Base-by-base conservation (phyloP, 1,140 invertebrate genomes). In the Lordiphosa stackelbergi region DNA sequence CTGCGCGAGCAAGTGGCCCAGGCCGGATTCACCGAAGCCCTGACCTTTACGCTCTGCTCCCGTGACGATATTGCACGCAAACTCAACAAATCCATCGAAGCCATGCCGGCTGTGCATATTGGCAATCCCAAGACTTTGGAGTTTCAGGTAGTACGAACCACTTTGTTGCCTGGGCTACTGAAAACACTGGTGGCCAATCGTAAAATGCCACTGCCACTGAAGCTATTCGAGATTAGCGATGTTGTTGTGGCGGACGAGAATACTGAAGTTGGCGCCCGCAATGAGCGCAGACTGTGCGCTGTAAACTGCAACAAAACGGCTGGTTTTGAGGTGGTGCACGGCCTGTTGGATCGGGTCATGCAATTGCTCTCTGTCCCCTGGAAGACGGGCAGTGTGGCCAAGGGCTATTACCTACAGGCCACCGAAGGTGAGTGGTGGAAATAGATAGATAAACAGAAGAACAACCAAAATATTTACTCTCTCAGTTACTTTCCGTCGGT, bases 41-140 rank as follows among this genome's bases (percentile, higher is more conserved):
- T 99, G 1, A 99, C 98, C 9, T 99, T 99, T 87, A 95, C 96
- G 22, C 89, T 98, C 91, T 98, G 97, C 90, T 98, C 97, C 0
- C 90, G 92, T 46, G 96, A 98, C 85, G 98, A 99, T 87, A 91
- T 99, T 53, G 91, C 93, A 2, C 92, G 92, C 10, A 99, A 98
- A 89, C 88, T 99, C 28, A 91, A 95, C 38, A 91, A 93, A 45
- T 81, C 90, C 0, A 92, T 95, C 28, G 90, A 92, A 16, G 77
- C 91, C 9, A 81, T 93, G 24, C 91, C 92, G 1, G 96, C 95
- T 4, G 96, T 98, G 4, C 94, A 97, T 71, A 95, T 99, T 78
- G 91, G 95, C 1, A 99, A 99, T 90, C 98, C 98, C 0, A 99
- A 99, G 90, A 98, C 98, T 0, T 84, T 96, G 16, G 98, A 99